These are phyloP conservation scores for Acanthis flammea DNA, from an alignment of 2,797 vertebrate genomes.

Conservation along the genomic window DNA sequence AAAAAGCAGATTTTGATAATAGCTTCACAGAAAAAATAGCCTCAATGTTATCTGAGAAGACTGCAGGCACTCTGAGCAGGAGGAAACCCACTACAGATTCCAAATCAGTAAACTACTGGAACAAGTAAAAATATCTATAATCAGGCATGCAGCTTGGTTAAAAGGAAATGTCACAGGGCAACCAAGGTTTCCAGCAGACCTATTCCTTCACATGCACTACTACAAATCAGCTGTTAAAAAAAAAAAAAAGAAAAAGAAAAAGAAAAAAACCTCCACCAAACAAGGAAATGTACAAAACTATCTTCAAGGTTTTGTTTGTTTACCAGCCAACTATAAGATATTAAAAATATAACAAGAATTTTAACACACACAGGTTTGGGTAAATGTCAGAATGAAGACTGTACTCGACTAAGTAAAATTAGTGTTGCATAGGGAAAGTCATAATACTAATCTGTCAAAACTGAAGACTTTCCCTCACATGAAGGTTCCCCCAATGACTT, in stretches of 20 bases:
- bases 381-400: background rate
- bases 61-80: background rate
- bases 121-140: background rate
- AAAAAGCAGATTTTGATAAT: constrained; percentile 16
- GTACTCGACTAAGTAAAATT: background rate
- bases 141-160: background rate
- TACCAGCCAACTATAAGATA: background rate
- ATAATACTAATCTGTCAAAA: background rate
- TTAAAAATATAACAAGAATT: background rate
- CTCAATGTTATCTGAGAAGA: background rate
- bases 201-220: background rate
- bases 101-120: background rate
- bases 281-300: background rate
- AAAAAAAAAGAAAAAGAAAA: background rate
- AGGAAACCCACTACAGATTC: background rate
- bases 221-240: background rate
- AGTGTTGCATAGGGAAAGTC: background rate
- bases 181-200: background rate
- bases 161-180: background rate
- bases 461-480: background rate
- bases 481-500: background rate
- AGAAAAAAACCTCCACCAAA: background rate
- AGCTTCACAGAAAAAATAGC: background rate
- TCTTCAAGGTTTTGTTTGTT: background rate
- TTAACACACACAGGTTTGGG: background rate